Evolutionary conservation across 2,113 vertebrate genomes (phyloP), one percentile per base, ranked within the genome.

Genomic region (Mobula birostris): DNA sequence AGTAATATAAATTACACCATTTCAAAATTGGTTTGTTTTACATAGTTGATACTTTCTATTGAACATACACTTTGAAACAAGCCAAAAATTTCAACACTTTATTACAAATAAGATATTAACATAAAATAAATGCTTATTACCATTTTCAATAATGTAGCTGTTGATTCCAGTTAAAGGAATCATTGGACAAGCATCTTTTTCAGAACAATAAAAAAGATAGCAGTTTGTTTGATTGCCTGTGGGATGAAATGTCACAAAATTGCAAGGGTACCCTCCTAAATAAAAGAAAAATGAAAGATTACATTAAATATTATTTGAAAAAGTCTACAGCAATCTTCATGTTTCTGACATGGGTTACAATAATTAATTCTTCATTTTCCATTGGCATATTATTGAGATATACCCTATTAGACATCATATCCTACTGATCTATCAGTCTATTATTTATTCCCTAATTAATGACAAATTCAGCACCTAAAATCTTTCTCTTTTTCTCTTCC

Each of bases 181-280:
- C 95, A 96, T 94, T 0, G 96, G 96, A 93, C 97, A 97, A 94
- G 96, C 95, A 70, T 96, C 96, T 76, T 94, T 19, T 17, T 82
- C 95, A 92, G 97, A 97, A 88, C 97, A 97, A 95, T 96, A 95
- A 87, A 97, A 97, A 0, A 96, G 94, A 95, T 97, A 97, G 95
- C 97, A 97, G 95, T 97, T 97, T 56, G 96, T 94, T 95, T 94
- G 85, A 95, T 96, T 83, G 36, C 36, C 36, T 36, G 94, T 95
- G 92, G 95, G 68, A 90, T 97, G 95, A 66, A 97, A 97, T 94
- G 97, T 94, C 72, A 96, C 63, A 94, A 97, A 36, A 85, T 97
- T 97, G 79, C 97, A 97, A 0, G 83, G 94, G 91, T 95, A 96
- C 94, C 95, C 94, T 83, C 95, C 97, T 96, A 97, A 40, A 94